These are phyloP conservation scores for Erebia aethiops DNA, from an alignment of 2,888 invertebrate genomes.

Conservation along the genomic window DNA sequence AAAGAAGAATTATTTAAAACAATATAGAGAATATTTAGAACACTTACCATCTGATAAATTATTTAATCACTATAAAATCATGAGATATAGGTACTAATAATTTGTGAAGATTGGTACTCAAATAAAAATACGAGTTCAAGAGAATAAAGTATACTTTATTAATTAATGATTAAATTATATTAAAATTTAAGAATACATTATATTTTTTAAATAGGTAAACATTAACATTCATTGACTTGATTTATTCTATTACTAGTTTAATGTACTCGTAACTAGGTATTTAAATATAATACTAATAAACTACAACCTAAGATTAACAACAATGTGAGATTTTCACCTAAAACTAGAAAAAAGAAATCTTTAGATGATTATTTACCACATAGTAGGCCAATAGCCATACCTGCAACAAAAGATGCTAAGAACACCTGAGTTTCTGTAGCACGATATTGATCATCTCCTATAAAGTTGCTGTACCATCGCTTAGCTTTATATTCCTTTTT, in stretches of 20 bases:
- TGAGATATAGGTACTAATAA: slow-evolving; percentile 10
- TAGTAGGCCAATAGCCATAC: slow-evolving; percentile 87
- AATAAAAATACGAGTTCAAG: background rate
- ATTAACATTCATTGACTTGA: background rate
- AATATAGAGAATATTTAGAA: slow-evolving; percentile 65
- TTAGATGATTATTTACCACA: slow-evolving; percentile 67
- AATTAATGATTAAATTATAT: slow-evolving; percentile 3
- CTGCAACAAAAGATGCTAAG: slow-evolving; percentile 90
- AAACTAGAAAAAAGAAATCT: slow-evolving; percentile 12
- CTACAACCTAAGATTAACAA: slow-evolving; percentile 22
- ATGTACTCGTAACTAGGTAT: background rate
- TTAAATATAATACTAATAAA: slow-evolving; percentile 6
- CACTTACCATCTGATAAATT: slow-evolving; percentile 58
- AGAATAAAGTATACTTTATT: background rate
- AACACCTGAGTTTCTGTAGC: slow-evolving; percentile 91
- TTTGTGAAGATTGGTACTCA: background rate
- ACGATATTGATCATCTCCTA: slow-evolving; percentile 85
- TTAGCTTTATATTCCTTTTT: slow-evolving; percentile 87
- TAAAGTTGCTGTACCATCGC: slow-evolving; percentile 88
- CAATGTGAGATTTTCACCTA: slow-evolving; percentile 29
- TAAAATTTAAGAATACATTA: background rate
- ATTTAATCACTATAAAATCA: slow-evolving; percentile 58
- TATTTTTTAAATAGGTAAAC: slow-evolving; percentile 3
- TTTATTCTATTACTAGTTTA: background rate
- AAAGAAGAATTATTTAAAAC: slow-evolving; percentile 63